Base-by-base conservation (phyloP, 2,113 vertebrate species). In the Chaetorhynchus papuensis region DNA sequence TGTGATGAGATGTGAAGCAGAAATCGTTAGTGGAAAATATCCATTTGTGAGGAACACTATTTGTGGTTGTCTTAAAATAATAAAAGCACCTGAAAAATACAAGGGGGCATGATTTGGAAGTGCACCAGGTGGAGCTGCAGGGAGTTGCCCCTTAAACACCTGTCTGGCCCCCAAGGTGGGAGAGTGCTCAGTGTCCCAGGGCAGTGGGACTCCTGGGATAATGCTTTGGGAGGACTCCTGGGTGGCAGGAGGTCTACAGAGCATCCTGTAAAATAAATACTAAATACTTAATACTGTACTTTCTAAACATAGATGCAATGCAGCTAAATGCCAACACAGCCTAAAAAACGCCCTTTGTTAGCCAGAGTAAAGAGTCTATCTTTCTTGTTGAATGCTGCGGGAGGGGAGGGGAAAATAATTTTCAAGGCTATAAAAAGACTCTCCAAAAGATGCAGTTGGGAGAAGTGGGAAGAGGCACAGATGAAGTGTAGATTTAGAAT, bases 401-500 rank as follows among this genome's bases (percentile, higher is more conserved):
- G 71, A 83, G 53, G n/a, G 54, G 69, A 86, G 57, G 53, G 13
- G 8, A 47, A 92, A 89, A 92, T 77, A 66, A 44, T 19, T 66
- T 82, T 79, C 65, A 72, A 78, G 92, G 77, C 74, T 92, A 94
- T 93, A 91, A 94, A 97, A 94, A 83, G 90, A 94, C 76, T 84
- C 70, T 95, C 63, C 75, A 85, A 89, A 90, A 80, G 81, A 90
- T 91, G 80, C 0, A 13, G 68, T 93, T 89, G 85, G 89, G 78
- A 89, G 72, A 90, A 77, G 53, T 92, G 50, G 82, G 91, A 94
- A 83, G 77, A n/a, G 81, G 57, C 79, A 41, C 52, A 92, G 83
- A 89, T 61, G 92, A 93, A 70, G 76, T 90, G 93, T 93, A 92
- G 94, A 94, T 96, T 96, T 93, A 83, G 54, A 91, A 94, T 96